phyloP scores from a whole-genome alignment of 2,113 vertebrate genomes.

The Empidonax alnorum region DNA sequence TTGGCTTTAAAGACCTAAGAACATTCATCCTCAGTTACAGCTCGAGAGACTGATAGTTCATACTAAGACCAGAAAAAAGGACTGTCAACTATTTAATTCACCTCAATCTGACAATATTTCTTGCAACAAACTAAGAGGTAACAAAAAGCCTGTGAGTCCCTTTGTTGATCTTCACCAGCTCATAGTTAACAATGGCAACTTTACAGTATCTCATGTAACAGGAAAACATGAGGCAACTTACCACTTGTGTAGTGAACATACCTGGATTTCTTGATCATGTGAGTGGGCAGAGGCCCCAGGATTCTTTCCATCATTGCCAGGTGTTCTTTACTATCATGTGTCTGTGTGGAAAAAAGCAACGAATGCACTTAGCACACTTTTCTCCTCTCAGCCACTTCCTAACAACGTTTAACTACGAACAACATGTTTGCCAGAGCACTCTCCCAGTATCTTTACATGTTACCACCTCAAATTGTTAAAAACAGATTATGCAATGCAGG shows the following conservation, averaged over 20 bases:
- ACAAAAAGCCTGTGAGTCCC: neutral
- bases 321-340: slow-evolving; percentile 96
- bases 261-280: slow-evolving; percentile 94
- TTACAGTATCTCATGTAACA: neutral
- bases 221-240: neutral
- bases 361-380: neutral
- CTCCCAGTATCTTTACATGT: neutral
- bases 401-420: neutral
- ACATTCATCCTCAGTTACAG: neutral
- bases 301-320: slow-evolving; percentile 98
- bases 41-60: neutral
- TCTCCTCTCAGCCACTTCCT: neutral
- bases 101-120: neutral
- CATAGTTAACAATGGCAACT: neutral
- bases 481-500: neutral
- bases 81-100: neutral
- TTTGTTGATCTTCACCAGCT: neutral
- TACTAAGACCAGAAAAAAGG: neutral
- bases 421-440: neutral
- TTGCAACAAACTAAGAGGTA: neutral
- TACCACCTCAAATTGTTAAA: neutral
- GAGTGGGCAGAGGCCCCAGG: slow-evolving; percentile 87
- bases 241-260: neutral
- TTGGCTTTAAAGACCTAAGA: neutral
- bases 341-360: slow-evolving; percentile 74